Base-by-base conservation (phyloP, 2,888 invertebrate species). In the Drosophila kanekoi region DNA sequence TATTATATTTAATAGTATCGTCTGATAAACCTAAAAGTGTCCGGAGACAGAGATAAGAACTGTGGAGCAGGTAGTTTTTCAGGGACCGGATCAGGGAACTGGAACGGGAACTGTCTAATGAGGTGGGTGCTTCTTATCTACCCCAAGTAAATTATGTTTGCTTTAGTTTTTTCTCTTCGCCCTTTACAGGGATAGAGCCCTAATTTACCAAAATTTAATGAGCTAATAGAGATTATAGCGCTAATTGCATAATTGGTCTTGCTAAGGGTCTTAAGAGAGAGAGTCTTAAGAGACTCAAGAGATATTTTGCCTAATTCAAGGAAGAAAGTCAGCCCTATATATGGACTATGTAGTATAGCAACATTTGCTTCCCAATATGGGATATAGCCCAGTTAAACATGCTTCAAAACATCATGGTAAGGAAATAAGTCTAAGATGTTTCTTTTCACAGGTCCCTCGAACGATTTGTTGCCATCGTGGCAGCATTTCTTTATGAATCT, bases 401-500 rank as follows among this genome's bases (percentile, higher is more conserved):
- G 10, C 13, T 33, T 0, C 4, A 35, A 2, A 2, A 28, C 28
- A 28, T 28, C 8, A 2, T 28, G 8, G 8, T 2, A 8, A 28
- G 23, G 23, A 23, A 23, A 23, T 23, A 20, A 20, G 20, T 23
- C 23, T 8, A 8, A 28, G 0, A 35, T 13, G 13, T 0, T 9
- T 20, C 4, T 2, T 2, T 44, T 47, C 23, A 20, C 35, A 90
- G 91, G 91, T 64, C 80, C 89, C 18, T 95, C 96, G 18, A 94
- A 95, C 72, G 95, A 94, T 0, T 95, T 97, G 83, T 89, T 96
- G 16, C 93, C 94, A 0, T 94, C 96, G 0, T 91, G 95, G 89
- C 91, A 93, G 49, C 93, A 94, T 83, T 94, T 96, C 71, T 93
- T 96, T 77, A 91, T 93, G 28, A 93, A 96, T 70, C 94, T 97